Base-by-base conservation (phyloP, 2,888 invertebrate species). In the Perizoma affinitatum region DNA sequence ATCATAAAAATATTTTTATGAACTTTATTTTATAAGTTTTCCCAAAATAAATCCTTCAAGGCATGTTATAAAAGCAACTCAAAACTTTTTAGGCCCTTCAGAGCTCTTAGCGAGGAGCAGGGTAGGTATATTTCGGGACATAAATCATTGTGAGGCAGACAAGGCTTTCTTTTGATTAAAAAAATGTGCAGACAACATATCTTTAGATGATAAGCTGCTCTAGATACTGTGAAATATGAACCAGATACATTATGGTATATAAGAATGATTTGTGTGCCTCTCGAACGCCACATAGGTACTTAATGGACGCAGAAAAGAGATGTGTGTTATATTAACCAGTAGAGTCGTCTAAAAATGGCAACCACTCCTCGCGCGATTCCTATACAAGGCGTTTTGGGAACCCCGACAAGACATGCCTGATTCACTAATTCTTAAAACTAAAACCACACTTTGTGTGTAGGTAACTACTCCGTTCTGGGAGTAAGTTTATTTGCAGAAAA, bases 1-100 rank as follows among this genome's bases (percentile, higher is more conserved):
- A 66, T 63, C 69, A 68, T 69, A 69, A 68, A 66, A 68, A 61
- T 65, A 62, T 58, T 63, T 58, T 69, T 67, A 66, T 63, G 63
- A 70, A 70, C 62, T 70, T 66, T 62, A 64, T 63, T 68, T 59
- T 56, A 61, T 50, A 64, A 69, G 55, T 65, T 69, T n/a, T 49
- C 45, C 49, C 42, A 56, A 68, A 66, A 70, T 70, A 68, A 70
- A 70, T 68, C 66, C 67, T 59, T 47, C 50, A 54, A 58, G 65
- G 59, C 61, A 61, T 59, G 61, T 61, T 61, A 64, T 63, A 63
- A 58, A 63, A 66, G 64, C 49, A 62, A 62, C 67, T 64, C 40
- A 52, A 60, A 69, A 67, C 61, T 67, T 68, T 68, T 60, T 59
- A 53, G 58, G 58, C 63, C 47, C 56, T 66, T 54, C 58, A 60